Evolutionary conservation across 2,797 vertebrate genomes (phyloP), one percentile per base, ranked within the genome.

Genomic region (Coccyzus lansbergi): DNA sequence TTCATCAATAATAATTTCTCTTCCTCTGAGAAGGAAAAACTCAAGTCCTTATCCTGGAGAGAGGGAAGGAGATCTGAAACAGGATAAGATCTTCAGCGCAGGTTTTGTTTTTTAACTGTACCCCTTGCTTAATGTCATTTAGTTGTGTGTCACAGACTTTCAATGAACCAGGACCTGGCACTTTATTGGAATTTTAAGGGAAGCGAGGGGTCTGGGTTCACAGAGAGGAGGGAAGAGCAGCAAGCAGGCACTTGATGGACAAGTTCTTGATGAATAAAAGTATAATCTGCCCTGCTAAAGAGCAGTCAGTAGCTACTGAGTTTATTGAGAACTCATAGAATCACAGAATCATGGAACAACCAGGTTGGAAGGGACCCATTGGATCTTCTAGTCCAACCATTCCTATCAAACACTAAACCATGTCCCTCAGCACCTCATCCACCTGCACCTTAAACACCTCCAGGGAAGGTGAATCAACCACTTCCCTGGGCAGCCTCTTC

Each of bases 131-230:
- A 44, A 36, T 15, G 15, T 20, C 9, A 25, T 59, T 44, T 36
- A 40, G 22, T 2, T 70, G 25, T 20, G 14, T 38, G 74, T 74
- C 49, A 77, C 5, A 67, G 62, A 53, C 7, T 17, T 53, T 17
- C 0, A 0, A 42, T 46, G 31, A 85, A 36, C 22, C 15, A 34
- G 77, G 62, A 63, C 29, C 14, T 16, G n/a, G n/a, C 17, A 6
- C 4, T 34, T 55, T 2, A 12, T 2, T 44, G 48, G 48, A 52
- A 53, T 71, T 71, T 82, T 29, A 64, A 52, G 18, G 40, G 8
- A 74, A 55, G 22, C 0, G 2, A 53, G 15, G 2, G 31, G 40
- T 5, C 52, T 31, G 42, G 52, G 24, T 31, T 46, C 31, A 15
- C 8, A 26, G 16, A 40, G 33, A 12, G 22, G 28, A 70, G 21